Evolutionary conservation across 2,113 vertebrate species (phyloP), one percentile per base, ranked within the genome.

Genomic region (Pelecanus crispus): DNA sequence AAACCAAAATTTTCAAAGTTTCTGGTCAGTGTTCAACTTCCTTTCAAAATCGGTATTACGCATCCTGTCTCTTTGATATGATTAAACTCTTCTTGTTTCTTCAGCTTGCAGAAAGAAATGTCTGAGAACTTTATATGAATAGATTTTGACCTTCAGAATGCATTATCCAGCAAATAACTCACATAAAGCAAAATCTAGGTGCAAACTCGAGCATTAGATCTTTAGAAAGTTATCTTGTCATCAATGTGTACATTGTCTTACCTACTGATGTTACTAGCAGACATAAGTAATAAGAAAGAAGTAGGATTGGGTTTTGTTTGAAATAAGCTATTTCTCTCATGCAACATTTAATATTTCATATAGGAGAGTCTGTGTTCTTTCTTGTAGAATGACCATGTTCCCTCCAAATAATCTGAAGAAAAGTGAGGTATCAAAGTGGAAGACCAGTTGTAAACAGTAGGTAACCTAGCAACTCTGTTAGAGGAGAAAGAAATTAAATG

Each of bases 341-440:
- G 17, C 6, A 79, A 24, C 5, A 6, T 50, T 61, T 66, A 65
- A 10, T 72, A 29, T 70, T 62, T 47, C 34, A 29, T 63, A 7
- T 55, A 52, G 49, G 8, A 58, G 8, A 58, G 10, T 71, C 50
- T 77, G 5, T 95, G 87, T 94, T 86, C 55, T 92, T 86, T 81
- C 53, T 59, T 8, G 5, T 88, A 99, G 99, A 74, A 96, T 92
- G 74, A 92, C 71, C 29, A 98, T 99, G 98, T 99, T 99, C 97
- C 97, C 96, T 59, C 98, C 98, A 53, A 98, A 98, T 95, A 98
- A 98, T 36, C 13, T 88, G 81, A 97, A 97, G 94, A 98, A 97
- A 84, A 96, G 87, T 16, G 42, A 90, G 14, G 55, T 75, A 62
- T 38, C 95, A 22, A 97, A 97, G 25, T 47, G 15, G 63, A 98